Evolutionary conservation across 1,140 invertebrate genomes (phyloP), one percentile per base, ranked within the genome.

Genomic region (Brachionus asplanchnoidis): DNA sequence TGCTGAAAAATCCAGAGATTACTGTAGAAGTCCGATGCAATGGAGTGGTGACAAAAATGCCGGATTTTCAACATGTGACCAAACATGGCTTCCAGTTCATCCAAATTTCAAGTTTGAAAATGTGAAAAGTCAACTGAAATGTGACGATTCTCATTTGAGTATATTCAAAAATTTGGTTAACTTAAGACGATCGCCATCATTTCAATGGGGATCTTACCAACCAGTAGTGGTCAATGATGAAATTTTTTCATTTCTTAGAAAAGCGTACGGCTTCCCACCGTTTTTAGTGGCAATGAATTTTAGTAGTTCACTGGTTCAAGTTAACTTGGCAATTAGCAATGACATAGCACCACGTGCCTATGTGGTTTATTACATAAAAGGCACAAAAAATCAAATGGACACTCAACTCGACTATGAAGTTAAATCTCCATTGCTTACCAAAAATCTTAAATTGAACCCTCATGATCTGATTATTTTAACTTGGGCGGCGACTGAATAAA

Each of bases 221-320:
- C 36, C 42, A 44, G 53, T 65, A n/a, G 20, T 82, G 17, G 79
- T 82, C 42, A 68, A 82, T 44, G 56, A 82, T 12, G 17, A 65
- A 65, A 68, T 82, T 26, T 82, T 65, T 65, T 82, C 79, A 11
- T 82, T 82, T 68, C 9, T 42, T 2, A 28, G 79, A 28, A 60
- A 6, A 42, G 79, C 79, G 14, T 82, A 44, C 20, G 79, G 79
- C n/a, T 68, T 65, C 23, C 53, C 79, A 3, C 50, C 50, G 5
- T 82, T 82, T 82, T 60, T 82, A 46, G 79, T 82, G 23, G 50
- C 32, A 40, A 82, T 82, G 79, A 82, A 82, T 82, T 44, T 82
- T 9, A 82, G 79, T 36, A 2, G 65, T 42, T 36, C 53, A 11
- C 17, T 7, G 32, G 44, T n/a, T 65, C 36, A 65, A 28, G 32